Evolutionary conservation across 1,140 invertebrate genomes (phyloP).

Genomic region (Hermetia illucens): DNA sequence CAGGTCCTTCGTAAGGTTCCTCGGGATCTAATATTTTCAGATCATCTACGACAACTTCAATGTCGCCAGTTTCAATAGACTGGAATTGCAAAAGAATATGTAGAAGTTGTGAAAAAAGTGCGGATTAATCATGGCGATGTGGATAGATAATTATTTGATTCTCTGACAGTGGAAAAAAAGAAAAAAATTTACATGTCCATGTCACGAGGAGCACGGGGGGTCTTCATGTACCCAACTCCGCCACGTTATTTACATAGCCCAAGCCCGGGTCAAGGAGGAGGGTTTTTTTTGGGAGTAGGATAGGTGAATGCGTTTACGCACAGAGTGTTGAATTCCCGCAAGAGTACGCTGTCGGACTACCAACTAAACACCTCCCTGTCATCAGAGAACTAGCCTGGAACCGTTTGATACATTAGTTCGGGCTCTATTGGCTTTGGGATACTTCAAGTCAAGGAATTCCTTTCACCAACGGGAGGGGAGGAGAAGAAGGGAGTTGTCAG

Average conservation of each 20-base stretch:
- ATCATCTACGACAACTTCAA: conserved; percentile 23
- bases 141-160: background rate
- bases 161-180: background rate
- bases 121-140: background rate
- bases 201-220: background rate
- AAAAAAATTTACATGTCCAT: background rate
- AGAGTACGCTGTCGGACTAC: too few relatives aligned
- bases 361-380: too few relatives aligned
- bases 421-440: too few relatives aligned
- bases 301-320: too few relatives aligned
- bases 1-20: conserved; percentile 23
- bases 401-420: too few relatives aligned
- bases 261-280: too few relatives aligned
- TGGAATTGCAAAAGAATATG: background rate
- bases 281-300: too few relatives aligned
- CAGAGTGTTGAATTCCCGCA: too few relatives aligned
- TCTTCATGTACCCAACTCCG: background rate
- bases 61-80: conserved; percentile 23
- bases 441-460: too few relatives aligned
- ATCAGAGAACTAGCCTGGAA: too few relatives aligned
- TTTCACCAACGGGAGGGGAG: too few relatives aligned
- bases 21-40: conserved; percentile 28
- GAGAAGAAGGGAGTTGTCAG: too few relatives aligned
- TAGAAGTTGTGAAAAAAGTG: conserved; percentile 5
- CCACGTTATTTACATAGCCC: background rate